Conservation (phyloP, 2,797 vertebrate species). For the Gymnothorax reevesii region DNA sequence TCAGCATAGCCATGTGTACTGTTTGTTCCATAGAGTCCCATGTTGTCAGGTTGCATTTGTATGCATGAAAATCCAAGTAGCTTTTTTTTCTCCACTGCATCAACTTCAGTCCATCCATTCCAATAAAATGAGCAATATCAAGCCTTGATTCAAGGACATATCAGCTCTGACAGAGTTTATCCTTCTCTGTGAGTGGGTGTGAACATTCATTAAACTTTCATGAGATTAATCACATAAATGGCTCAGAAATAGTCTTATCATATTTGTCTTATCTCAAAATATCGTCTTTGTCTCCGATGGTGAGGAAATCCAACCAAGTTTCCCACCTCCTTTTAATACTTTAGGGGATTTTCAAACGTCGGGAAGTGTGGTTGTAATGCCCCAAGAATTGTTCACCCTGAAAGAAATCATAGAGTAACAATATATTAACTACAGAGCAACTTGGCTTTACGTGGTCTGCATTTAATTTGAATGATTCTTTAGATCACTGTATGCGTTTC, state of each 20-base stretch:
- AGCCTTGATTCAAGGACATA: conserved; percentile 55
- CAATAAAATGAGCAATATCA: conserved; percentile 65
- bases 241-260: conserved; percentile 61
- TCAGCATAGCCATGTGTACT: conserved; percentile 46
- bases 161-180: conserved; percentile 57
- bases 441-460: conserved; percentile 95
- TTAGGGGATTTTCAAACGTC: conserved; percentile 99
- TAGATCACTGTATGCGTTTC: conserved; percentile 68
- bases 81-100: conserved; percentile 63
- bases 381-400: conserved; percentile 99
- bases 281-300: conserved; percentile 99
- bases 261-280: conserved; percentile 87
- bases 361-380: conserved; percentile 99
- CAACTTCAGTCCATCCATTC: conserved; percentile 58
- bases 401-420: conserved; percentile 99
- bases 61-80: conserved; percentile 63
- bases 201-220: conserved; percentile 86
- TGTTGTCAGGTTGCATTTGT: conserved; percentile 76
- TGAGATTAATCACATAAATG: conserved; percentile 58
- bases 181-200: conserved; percentile 65
- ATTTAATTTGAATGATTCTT: conserved; percentile 78
- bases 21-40: conserved; percentile 56
- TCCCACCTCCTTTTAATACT: conserved; percentile 99
- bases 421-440: conserved; percentile 99
- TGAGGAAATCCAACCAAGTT: conserved; percentile 99